A percentile compares a stretch with the other conserved stretches of the same genome.
Conservation (phyloP, 2,113 vertebrate genomes). For the Struthio camelus region DNA sequence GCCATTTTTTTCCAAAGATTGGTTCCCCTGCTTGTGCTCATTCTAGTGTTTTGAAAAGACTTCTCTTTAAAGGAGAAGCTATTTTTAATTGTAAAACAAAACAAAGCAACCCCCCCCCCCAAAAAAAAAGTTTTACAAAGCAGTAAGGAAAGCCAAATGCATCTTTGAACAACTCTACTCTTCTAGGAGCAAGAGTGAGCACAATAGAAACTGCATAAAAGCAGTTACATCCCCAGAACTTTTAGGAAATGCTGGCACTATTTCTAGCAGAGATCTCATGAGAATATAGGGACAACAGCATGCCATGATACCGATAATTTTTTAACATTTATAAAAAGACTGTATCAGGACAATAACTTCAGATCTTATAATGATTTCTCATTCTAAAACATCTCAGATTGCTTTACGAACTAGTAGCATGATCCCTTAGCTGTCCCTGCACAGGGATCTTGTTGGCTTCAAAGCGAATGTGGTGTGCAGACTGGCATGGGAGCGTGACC, state of each 20-base stretch:
- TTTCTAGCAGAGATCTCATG: background rate
- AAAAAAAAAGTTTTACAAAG: constrained; percentile 5
- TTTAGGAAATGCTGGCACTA: background rate
- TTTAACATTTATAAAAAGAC: background rate
- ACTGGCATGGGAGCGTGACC: background rate
- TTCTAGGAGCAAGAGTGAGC: background rate
- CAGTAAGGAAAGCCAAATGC: constrained; percentile 11
- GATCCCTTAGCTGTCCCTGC: background rate
- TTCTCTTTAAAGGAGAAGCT: constrained; percentile 5
- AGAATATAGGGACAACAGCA: background rate
- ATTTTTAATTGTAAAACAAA: background rate
- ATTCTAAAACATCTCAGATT: background rate
- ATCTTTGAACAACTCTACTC: background rate
- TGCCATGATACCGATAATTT: background rate
- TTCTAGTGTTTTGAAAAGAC: constrained; percentile 24
- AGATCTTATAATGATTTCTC: background rate
- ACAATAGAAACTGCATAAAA: background rate
- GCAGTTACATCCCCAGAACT: background rate
- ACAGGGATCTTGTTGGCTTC: background rate
- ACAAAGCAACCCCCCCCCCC: too few species aligned
- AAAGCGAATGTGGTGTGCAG: background rate
- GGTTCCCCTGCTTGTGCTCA: background rate
- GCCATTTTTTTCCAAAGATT: constrained; percentile 44
- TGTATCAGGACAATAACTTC: background rate
- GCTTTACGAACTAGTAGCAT: background rate